Conservation (phyloP, 1,140 invertebrate species). For the Zophobas atratus region DNA sequence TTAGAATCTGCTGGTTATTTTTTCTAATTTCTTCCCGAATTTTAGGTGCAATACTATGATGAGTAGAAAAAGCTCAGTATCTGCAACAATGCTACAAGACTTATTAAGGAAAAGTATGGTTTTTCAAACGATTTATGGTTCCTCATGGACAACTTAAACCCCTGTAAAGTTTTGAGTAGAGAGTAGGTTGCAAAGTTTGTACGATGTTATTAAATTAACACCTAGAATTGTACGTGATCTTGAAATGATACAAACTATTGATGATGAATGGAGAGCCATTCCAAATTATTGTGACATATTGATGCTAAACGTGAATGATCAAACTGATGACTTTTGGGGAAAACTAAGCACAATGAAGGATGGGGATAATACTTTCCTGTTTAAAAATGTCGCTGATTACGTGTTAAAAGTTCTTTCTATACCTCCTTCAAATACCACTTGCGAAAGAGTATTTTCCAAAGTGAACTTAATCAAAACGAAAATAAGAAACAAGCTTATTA, state of each 20-base stretch:
- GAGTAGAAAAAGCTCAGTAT: too few species aligned
- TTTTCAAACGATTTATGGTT: too few species aligned
- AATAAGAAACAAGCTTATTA: slow-evolving; percentile 35
- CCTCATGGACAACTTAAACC: too few species aligned
- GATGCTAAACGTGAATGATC: not conserved
- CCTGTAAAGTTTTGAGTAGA: too few species aligned
- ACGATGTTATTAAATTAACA: too few species aligned
- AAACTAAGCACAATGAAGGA: not conserved
- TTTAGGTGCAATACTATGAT: too few species aligned
- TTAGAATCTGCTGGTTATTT: too few species aligned
- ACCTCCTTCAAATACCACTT: slow-evolving; percentile 14
- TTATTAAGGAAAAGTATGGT: too few species aligned
- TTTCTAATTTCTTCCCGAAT: too few species aligned
- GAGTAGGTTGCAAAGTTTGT: too few species aligned
- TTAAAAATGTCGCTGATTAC: not conserved
- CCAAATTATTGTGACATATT: not conserved
- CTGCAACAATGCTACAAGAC: too few species aligned
- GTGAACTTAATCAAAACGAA: slow-evolving; percentile 49
- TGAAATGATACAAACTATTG: not conserved
- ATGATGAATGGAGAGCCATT: not conserved
- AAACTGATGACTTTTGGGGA: not conserved
- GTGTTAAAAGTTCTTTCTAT: not conserved
- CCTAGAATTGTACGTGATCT: too few species aligned
- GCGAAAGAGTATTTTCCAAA: slow-evolving; percentile 46
- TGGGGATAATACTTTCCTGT: not conserved